These are phyloP conservation scores for Bradynema listronoti DNA, from an alignment of 1,140 invertebrate species.

Conservation along the genomic window DNA sequence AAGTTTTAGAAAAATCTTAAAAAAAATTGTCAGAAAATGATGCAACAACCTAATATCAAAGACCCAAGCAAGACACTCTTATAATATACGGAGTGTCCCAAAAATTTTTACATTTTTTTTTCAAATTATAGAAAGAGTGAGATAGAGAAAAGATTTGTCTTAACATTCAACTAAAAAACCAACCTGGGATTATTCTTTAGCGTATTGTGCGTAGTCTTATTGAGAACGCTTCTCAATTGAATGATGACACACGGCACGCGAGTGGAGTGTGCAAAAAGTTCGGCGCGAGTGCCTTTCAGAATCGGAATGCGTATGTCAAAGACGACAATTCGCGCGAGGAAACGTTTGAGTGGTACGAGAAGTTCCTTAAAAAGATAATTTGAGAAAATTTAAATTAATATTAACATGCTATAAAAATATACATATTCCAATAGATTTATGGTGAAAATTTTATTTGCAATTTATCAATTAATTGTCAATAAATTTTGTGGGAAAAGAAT, in stretches of 20 bases:
- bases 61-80: too few relatives aligned
- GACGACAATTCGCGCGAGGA: constrained; percentile 31
- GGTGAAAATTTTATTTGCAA: too few relatives aligned
- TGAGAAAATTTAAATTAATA: not conserved
- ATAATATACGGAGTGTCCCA: too few relatives aligned
- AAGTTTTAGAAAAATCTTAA: too few relatives aligned
- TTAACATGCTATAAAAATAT: too few relatives aligned
- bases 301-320: constrained; percentile 85
- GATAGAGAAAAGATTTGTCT: not conserved
- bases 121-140: not conserved
- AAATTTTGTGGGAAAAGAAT: too few relatives aligned
- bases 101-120: too few relatives aligned
- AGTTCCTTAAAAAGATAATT: constrained; percentile 23
- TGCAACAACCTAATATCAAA: too few relatives aligned
- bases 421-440: too few relatives aligned
- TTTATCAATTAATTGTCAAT: too few relatives aligned
- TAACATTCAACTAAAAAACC: not conserved
- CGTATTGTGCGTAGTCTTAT: constrained; percentile 46
- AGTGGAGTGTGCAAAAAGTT: constrained; percentile 49
- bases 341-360: constrained; percentile 25
- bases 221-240: constrained; percentile 68
- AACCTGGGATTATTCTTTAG: constrained; percentile 50
- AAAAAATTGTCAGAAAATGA: too few relatives aligned
- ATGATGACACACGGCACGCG: constrained; percentile 76
- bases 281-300: constrained; percentile 64